phyloP scores from a whole-genome alignment of 2,797 vertebrate species.

The Crenuchus spilurus region DNA sequence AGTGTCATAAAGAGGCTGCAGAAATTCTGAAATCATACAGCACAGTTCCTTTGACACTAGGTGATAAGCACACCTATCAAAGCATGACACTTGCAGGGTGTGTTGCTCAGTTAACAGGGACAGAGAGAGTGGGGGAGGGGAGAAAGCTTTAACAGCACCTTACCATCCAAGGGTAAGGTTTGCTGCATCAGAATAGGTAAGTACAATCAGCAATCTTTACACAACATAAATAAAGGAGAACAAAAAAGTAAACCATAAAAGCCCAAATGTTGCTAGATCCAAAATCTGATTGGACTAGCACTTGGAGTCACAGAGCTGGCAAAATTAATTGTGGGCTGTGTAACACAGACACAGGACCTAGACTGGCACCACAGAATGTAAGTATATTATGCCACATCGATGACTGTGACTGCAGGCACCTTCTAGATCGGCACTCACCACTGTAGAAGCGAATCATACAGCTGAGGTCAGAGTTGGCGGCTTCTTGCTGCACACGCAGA shows the following conservation, averaged over 20 bases:
- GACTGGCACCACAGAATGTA: neutral
- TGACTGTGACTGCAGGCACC: neutral
- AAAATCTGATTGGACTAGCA: neutral
- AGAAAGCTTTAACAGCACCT: neutral
- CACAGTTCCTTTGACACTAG: neutral
- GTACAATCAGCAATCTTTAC: neutral
- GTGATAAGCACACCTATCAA: slow-evolving; percentile 5
- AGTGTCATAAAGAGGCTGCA: slow-evolving; percentile 2
- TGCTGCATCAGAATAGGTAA: slow-evolving; percentile 2
- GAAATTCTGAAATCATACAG: neutral
- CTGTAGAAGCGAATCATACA: slow-evolving; percentile 96
- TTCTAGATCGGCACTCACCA: slow-evolving; percentile 80
- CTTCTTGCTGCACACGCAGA: slow-evolving; percentile 89
- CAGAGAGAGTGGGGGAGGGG: neutral
- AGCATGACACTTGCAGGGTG: neutral
- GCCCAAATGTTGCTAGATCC: neutral
- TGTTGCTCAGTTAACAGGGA: neutral
- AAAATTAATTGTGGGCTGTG: too few species aligned
- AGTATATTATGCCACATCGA: neutral
- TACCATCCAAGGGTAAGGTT: neutral
- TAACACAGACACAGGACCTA: too few species aligned
- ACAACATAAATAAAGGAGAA: neutral
- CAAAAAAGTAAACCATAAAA: too few species aligned
- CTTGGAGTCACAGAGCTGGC: neutral
- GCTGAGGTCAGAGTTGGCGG: slow-evolving; percentile 92